Evolutionary conservation across 1,140 invertebrate genomes (phyloP).

Genomic region (Trypoxylus dichotomus): DNA sequence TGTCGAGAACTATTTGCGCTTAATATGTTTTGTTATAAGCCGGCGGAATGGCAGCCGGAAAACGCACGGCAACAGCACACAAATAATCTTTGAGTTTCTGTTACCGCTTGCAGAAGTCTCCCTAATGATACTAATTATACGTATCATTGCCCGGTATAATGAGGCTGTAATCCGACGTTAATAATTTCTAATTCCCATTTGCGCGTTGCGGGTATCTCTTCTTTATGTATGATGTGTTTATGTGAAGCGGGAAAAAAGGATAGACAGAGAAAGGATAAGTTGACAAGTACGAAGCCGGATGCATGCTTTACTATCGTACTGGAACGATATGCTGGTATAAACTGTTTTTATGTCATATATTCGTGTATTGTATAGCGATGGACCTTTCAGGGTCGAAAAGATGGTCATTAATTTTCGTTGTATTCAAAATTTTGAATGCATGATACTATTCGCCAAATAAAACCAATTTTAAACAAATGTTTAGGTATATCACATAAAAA

Average conservation of each 20-base stretch:
- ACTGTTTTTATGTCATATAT: no score
- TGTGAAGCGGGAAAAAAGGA: neutral
- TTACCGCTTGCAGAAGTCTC: neutral
- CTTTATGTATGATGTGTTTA: neutral
- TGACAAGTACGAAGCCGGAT: neutral
- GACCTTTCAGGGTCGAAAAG: no score
- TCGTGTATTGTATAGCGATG: no score
- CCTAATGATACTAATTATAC: conserved; percentile 12
- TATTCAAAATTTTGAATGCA: no score
- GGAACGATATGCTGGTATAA: neutral
- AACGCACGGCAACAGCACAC: neutral
- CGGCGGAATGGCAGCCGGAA: neutral
- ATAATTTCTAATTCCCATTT: conserved; percentile 4
- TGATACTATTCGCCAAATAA: no score
- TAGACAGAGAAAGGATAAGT: neutral
- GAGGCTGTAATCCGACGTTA: conserved; percentile 17
- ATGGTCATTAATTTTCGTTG: no score
- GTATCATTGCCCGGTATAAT: conserved; percentile 21
- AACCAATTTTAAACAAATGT: no score
- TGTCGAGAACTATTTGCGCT: neutral
- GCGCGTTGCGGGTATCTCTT: neutral
- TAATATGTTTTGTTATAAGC: conserved; percentile 14
- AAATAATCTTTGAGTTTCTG: conserved; percentile 4
- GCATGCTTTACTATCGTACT: neutral
- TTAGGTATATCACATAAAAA: no score